Percentiles rank a stretch among this genome's conserved stretches.
phyloP scores from a whole-genome alignment of 2,113 vertebrate genomes.

The Maccullochella peelii region DNA sequence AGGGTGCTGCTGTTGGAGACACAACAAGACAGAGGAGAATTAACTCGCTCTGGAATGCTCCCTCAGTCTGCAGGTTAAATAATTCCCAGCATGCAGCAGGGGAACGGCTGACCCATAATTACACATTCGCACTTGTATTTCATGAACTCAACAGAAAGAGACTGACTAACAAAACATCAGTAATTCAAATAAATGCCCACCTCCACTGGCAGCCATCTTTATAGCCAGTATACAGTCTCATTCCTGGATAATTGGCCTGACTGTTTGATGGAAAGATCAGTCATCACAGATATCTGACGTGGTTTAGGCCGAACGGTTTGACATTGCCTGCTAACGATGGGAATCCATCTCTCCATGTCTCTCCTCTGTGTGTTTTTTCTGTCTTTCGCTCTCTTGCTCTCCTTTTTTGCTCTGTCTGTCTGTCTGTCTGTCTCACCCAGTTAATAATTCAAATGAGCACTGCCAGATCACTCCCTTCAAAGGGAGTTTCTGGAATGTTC shows the following conservation, averaged over 20 bases:
- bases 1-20: conserved; percentile 43
- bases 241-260: conserved; percentile 55
- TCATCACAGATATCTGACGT: conserved; percentile 10
- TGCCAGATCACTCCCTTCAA: conserved; percentile 77
- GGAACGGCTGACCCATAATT: conserved; percentile 51
- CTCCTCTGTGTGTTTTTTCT: conserved; percentile 35
- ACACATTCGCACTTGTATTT: conserved; percentile 38
- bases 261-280: conserved; percentile 57
- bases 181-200: conserved; percentile 38
- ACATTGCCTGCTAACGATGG: conserved; percentile 37
- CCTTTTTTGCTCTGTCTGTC: conserved; percentile 20
- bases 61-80: conserved; percentile 49
- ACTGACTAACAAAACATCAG: conserved; percentile 7
- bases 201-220: conserved; percentile 40
- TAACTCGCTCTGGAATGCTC: conserved; percentile 53
- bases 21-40: conserved; percentile 40
- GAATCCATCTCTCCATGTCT: conserved; percentile 57
- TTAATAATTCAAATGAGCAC: conserved; percentile 82
- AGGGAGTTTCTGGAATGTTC: conserved; percentile 76
- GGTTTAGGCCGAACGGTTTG: conserved; percentile 25
- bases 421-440: conserved; percentile 53
- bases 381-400: conserved; percentile 52
- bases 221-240: conserved; percentile 13
- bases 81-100: conserved; percentile 34
- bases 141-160: conserved; percentile 7